Base-by-base conservation (phyloP, 2,113 vertebrate species). In the Eidolon helvum region DNA sequence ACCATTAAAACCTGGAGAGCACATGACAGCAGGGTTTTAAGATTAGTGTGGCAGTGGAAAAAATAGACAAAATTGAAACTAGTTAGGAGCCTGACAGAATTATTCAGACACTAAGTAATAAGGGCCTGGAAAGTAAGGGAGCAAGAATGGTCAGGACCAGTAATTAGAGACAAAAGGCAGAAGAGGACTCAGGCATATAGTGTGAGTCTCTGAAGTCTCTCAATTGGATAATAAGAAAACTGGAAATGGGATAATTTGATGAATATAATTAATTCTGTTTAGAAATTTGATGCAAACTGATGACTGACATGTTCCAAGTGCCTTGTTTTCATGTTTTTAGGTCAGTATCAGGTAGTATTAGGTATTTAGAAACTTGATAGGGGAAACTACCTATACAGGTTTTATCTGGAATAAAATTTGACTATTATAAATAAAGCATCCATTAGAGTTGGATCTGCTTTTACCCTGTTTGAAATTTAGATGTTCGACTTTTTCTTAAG, bases 391-490 rank as follows among this genome's bases (percentile, higher is more conserved):
- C 38, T 55, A 9, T 55, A 6, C 2, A 10, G 24, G 9, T 68
- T 91, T 43, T 86, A 24, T 84, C 28, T 63, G 16, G 35, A 68
- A 35, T 79, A 87, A 80, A 77, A 75, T 66, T 90, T 57, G 38
- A 28, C 71, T 79, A 2, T 43, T 53, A 7, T 87, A 71, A 26
- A 45, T 55, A 55, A 59, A 90, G n/a, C 48, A 30, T 69, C 38
- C 14, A 21, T 65, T 91, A n/a, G 24, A 90, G 2, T 77, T 69
- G 19, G 10, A 16, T 84, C 61, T 92, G 48, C 24, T 92, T 69
- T 90, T 28, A 43, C 21, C 45, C 4, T 91, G 1, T 65, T 96
- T 93, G 83, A 92, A 88, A 95, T 80, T 94, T 69, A 93, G 69
- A 28, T 78, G 7, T n/a, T 74, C 88, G 53, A 83, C 38, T 91